These are phyloP conservation scores for Raphicerus campestris DNA, from an alignment of 2,113 vertebrate genomes.

Conservation along the genomic window DNA sequence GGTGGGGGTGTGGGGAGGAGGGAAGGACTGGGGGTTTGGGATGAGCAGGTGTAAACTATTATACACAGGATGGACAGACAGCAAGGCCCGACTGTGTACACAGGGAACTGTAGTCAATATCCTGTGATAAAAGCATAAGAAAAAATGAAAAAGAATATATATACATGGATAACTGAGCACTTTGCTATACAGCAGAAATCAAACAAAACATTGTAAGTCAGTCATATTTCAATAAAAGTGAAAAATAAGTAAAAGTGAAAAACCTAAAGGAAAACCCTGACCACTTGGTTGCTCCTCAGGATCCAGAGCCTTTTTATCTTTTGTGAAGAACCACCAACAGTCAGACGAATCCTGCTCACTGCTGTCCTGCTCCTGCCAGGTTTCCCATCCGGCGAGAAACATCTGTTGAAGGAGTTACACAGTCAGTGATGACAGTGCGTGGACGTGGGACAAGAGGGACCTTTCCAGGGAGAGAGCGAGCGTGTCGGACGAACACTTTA, in stretches of 20 bases:
- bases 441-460: neutral
- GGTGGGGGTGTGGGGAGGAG: neutral
- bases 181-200: neutral
- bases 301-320: neutral
- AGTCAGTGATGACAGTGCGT: neutral
- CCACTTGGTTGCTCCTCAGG: neutral
- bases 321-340: neutral
- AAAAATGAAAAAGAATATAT: neutral
- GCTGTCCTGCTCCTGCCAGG: neutral
- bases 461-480: neutral
- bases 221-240: neutral
- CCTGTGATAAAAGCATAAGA: neutral
- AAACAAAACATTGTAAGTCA: neutral
- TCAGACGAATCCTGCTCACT: neutral
- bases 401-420: neutral
- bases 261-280: neutral
- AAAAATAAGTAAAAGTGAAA: neutral
- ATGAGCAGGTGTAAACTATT: neutral
- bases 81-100: neutral
- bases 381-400: neutral
- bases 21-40: neutral
- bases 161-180: accelerated
- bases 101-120: neutral
- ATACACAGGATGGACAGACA: accelerated
- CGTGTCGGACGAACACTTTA: neutral